Evolutionary conservation across 2,113 vertebrate species (phyloP).

Genomic region (Pao palembangensis): DNA sequence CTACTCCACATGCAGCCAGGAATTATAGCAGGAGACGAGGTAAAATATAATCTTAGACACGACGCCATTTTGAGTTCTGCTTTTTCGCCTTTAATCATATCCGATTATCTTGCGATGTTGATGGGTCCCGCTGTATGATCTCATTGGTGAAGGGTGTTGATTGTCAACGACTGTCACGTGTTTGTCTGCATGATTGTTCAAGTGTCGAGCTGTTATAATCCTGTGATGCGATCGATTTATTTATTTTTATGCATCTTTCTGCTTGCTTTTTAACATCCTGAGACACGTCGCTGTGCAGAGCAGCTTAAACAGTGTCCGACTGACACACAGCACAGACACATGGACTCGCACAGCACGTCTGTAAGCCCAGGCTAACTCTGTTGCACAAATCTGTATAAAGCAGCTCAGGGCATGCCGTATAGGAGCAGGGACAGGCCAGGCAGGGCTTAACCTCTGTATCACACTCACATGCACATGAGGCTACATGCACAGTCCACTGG

Average conservation of each 20-base stretch:
- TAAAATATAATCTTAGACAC: constrained; percentile 73
- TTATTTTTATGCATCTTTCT: constrained; percentile 18
- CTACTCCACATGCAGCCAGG: constrained; percentile 98
- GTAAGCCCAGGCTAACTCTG: constrained; percentile 58
- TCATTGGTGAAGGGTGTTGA: background rate
- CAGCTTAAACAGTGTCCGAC: background rate
- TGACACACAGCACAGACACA: background rate
- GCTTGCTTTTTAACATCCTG: constrained; percentile 17
- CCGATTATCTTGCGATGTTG: constrained; percentile 17
- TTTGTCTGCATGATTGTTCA: constrained; percentile 55
- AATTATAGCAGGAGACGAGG: constrained; percentile 99
- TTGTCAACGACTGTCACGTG: constrained; percentile 18
- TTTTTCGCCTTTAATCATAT: constrained; percentile 3
- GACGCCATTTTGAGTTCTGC: background rate
- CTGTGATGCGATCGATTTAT: constrained; percentile 15
- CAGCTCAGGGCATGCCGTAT: constrained; percentile 58
- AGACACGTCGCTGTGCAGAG: constrained; percentile 5
- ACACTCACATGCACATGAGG: constrained; percentile 8
- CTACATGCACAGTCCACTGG: constrained; percentile 15
- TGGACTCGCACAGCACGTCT: constrained; percentile 23
- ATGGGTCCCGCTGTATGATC: constrained; percentile 10
- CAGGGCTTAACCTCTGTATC: constrained; percentile 53
- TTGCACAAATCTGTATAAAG: constrained; percentile 68
- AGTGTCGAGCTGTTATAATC: constrained; percentile 16
- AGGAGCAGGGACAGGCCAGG: constrained; percentile 50